Conservation (phyloP, 2,888 invertebrate genomes). For the Caenorhabditis sp. region DNA sequence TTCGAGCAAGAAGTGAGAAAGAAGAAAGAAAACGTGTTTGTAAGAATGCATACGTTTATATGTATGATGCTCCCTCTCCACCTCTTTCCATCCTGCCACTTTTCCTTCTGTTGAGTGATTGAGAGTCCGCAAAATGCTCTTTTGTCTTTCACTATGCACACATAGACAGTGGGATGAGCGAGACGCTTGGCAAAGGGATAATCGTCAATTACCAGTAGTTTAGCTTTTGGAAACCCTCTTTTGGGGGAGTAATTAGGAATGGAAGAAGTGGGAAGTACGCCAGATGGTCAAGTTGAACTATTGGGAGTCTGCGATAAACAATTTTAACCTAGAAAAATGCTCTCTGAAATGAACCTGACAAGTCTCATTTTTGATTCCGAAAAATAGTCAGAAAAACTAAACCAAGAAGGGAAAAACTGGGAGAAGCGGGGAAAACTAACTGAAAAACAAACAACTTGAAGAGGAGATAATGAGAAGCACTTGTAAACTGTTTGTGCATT, state of each 20-base stretch:
- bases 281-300: too few species aligned
- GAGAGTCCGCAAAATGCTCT: slow-evolving; percentile 4
- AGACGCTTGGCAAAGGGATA: not conserved
- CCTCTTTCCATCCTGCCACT: not conserved
- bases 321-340: too few species aligned
- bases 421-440: too few species aligned
- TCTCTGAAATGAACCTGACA: too few species aligned
- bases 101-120: not conserved
- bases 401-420: not conserved
- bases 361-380: not conserved
- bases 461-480: slow-evolving; percentile 33
- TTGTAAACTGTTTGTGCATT: slow-evolving; percentile 29
- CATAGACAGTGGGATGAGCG: slow-evolving; percentile 5
- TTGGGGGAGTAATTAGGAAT: not conserved
- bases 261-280: not conserved
- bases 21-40: not conserved
- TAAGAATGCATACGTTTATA: slow-evolving; percentile 5
- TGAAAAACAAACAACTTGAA: slow-evolving; percentile 53
- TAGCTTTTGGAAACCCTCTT: not conserved
- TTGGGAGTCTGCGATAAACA: too few species aligned
- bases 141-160: slow-evolving; percentile 4
- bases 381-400: not conserved
- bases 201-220: slow-evolving; percentile 1
- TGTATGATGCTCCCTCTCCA: too few species aligned
- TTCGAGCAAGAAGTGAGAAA: not conserved